phyloP scores from a whole-genome alignment of 2,797 vertebrate genomes.

The Chaetophractus vellerosus region DNA sequence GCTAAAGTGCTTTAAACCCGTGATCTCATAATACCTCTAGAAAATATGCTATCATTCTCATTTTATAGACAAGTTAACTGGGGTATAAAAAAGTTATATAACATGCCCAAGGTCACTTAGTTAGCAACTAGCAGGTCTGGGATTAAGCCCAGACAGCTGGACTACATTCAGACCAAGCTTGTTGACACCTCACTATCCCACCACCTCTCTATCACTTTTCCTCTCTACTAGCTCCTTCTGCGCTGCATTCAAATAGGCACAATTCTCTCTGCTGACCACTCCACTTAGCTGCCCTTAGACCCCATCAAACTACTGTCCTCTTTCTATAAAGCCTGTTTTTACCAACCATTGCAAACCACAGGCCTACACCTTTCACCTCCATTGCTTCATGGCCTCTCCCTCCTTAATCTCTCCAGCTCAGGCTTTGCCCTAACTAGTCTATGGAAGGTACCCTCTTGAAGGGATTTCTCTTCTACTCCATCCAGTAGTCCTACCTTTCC shows the following conservation, averaged over 20 bases:
- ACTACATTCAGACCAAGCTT: not conserved
- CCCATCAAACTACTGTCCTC: not conserved
- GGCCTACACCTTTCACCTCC: not conserved
- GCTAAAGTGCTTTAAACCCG: not conserved
- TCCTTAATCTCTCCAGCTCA: not conserved
- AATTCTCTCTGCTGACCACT: not conserved
- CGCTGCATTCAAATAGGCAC: not conserved
- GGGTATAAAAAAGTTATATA: not conserved
- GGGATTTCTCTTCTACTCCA: not conserved
- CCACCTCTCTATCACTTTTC: not conserved
- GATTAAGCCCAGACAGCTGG: not conserved
- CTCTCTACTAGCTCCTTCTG: not conserved
- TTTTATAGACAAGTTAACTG: not conserved
- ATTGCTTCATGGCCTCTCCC: not conserved
- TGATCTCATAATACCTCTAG: not conserved
- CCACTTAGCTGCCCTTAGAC: not conserved
- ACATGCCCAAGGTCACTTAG: not conserved
- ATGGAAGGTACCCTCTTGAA: not conserved
- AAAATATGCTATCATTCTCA: not conserved
- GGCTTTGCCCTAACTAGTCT: not conserved
- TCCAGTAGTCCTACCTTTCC: not conserved
- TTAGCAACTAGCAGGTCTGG: not conserved
- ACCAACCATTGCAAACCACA: not conserved
- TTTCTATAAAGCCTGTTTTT: conserved; percentile 7
- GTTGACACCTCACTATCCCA: too few relatives aligned